phyloP scores from a whole-genome alignment of 2,888 invertebrate genomes.

The Eristalis arbustorum region DNA sequence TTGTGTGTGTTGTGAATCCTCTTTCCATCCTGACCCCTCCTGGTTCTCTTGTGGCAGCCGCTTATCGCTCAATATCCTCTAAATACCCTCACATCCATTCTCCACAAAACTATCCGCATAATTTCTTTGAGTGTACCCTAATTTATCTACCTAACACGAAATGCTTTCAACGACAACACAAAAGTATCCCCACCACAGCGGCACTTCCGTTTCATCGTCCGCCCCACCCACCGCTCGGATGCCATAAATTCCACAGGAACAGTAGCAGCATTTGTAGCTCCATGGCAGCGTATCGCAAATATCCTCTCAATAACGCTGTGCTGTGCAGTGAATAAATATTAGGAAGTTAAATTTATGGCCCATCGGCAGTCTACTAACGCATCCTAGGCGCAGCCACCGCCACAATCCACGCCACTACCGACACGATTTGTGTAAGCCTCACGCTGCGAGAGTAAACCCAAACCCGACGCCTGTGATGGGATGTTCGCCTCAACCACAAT shows the following conservation, averaged over 20 bases:
- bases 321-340: slow-evolving; percentile 59
- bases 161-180: slow-evolving; percentile 38
- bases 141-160: slow-evolving; percentile 34
- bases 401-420: slow-evolving; percentile 34
- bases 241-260: slow-evolving; percentile 48
- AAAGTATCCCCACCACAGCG: background rate
- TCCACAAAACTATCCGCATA: background rate
- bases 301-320: slow-evolving; percentile 43
- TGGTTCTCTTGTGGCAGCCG: too few species aligned
- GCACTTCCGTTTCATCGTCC: background rate
- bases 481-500: slow-evolving; percentile 56
- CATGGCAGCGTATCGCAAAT: slow-evolving; percentile 49
- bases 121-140: slow-evolving; percentile 42
- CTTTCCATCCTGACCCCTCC: too few species aligned
- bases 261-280: slow-evolving; percentile 30
- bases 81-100: too few species aligned
- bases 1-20: too few species aligned
- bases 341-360: slow-evolving; percentile 54
- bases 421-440: slow-evolving; percentile 32
- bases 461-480: background rate
- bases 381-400: slow-evolving; percentile 33
- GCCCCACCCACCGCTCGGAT: background rate
- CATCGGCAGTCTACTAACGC: slow-evolving; percentile 65
- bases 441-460: background rate
- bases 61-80: too few species aligned